Evolutionary conservation across 2,888 invertebrate species (phyloP), one percentile per base, ranked within the genome.

Genomic region (Dynastes grantii): DNA sequence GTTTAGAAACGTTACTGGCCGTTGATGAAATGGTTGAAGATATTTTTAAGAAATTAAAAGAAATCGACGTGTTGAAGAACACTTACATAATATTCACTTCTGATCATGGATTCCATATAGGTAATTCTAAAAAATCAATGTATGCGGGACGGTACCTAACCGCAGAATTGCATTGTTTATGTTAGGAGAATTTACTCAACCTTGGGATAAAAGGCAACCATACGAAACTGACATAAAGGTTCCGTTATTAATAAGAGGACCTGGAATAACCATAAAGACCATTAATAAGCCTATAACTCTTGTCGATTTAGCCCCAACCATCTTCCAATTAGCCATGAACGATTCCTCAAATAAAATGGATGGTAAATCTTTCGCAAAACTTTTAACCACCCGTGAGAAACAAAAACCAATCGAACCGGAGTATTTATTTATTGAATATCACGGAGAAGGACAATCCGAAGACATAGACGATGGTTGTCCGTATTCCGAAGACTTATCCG

Each of bases 21-120:
- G 97, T 98, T 0, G 97, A 98, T 87, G 97, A 97, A 83, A 90
- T 97, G 90, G 93, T 97, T 0, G 91, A 91, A 0, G 90, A 90
- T 71, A 88, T 97, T 0, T 86, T 95, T 1, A 84, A 88, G 0
- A 87, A 91, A 0, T 86, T 97, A 32, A 89, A 92, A 49, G 85
- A 86, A 0, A 88, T 88, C 1, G 87, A 90, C 0, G 80, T 93
- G 1, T 85, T 96, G 4, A 90, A 95, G 0, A 91, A 95, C 82
- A 97, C 97, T 0, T 97, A 94, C 84, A 86, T 97, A 0, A 92
- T 97, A 73, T 96, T 93, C 84, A 95, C 96, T 0, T 97, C 97
- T 0, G 97, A 98, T 86, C 96, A 97, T 89, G 97, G 97, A 29
- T 98, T 94, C 88, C 97, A 98, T 89, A 90, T 97, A 83, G 96